Evolutionary conservation across 2,113 vertebrate genomes (phyloP), one percentile per base, ranked within the genome.

Genomic region (Leucoraja erinaceus): DNA sequence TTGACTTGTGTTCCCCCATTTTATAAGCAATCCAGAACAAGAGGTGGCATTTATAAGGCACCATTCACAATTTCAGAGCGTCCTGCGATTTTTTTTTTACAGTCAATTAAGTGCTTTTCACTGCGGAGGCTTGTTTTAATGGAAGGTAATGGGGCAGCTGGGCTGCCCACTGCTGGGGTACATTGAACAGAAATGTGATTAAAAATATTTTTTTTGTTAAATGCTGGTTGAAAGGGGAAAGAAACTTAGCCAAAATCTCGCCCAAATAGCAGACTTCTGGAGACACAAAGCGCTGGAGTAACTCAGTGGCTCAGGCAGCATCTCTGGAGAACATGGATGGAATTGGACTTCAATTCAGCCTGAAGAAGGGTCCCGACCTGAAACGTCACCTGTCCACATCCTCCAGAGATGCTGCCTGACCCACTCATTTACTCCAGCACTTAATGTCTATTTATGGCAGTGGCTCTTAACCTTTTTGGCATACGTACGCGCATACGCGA

Each of bases 21-120:
- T 88, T 83, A 11, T 83, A 83, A 59, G 79, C 12, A 25, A 22
- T 56, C 9, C 54, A 83, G 28, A 83, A 25, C 28, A 59, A 28
- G 83, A 33, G 61, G 28, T 66, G 61, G 59, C 59, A 66, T 33
- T 88, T 88, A 88, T 88, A 63, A 31, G 59, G 83, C 59, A 63
- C 56, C 83, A 63, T 88, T 88, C 83, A 88, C 28, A 63, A 88
- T 63, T 88, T n/a, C 83, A 88, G 83, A n/a, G 63, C 63, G 28
- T 33, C 83, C 59, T 18, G n/a, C 63, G n/a, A 66, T 16, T 6
- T 59, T 16, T 88, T 66, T 59, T 16, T 88, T 66, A 86, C 56
- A 31, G 59, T n/a, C 59, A 66, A 63, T 63, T 16, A 66, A 63
- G 59, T 72, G 22, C 59, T 63, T 88, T 88, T 88, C 28, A 66